Evolutionary conservation across 2,888 invertebrate species (phyloP), one percentile per base, ranked within the genome.

Genomic region (Nomada ferruginata): DNA sequence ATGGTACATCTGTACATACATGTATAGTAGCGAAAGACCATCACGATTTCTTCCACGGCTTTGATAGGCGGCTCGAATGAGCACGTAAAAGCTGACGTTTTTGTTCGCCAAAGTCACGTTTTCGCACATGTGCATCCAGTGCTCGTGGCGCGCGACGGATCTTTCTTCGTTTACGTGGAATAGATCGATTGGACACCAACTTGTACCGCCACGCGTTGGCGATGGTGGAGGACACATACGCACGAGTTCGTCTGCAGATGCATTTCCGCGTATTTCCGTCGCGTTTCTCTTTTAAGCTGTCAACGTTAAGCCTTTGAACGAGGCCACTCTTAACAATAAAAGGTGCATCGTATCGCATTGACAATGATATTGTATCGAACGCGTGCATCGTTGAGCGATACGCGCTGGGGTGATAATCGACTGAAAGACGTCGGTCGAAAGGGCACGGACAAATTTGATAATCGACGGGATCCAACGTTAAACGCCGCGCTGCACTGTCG

Each of bases 81-180:
- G 29, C 71, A 52, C 63, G 75, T 55, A 76, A 63, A 70, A 83
- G 76, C 57, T 57, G 70, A 73, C 73, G 79, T 79, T 84, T 76
- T 42, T 47, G 23, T 55, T 53, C 36, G 64, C 18, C n/a, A 20
- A 10, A 59, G 83, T 84, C 84, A 84, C 84, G 84, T 84, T 84
- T 83, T 75, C 76, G 23, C 44, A 55, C 84, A 84, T 77, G 83
- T 84, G 83, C 79, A 53, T 44, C 15, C 59, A 52, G 15, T n/a
- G 36, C 13, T 10, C n/a, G 52, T 9, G 44, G 59, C n/a, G 61
- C 26, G 47, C 26, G 23, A 59, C 44, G 26, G 10, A 0, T 70
- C 36, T 55, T 29, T 26, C 47, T 15, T 47, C 70, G 66, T 82
- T 83, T 53, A 44, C 47, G 29, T 26, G n/a, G 59, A 76, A 73